Evolutionary conservation across 2,797 vertebrate genomes (phyloP).

Genomic region (Alfaro cultratus): DNA sequence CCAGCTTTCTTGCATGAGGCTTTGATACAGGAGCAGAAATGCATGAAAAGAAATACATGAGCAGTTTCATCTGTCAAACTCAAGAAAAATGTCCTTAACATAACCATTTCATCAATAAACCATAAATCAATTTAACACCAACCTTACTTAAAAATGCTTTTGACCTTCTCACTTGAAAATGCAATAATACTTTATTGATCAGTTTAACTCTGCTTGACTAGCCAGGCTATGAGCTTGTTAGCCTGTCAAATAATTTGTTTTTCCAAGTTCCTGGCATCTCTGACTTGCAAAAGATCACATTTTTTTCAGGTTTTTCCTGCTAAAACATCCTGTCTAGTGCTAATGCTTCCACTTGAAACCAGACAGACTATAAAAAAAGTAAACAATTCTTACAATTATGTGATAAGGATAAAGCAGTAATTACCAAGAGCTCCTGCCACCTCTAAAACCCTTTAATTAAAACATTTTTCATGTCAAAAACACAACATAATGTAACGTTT

Average conservation of each 20-base stretch:
- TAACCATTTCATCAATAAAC: neutral
- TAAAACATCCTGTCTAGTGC: neutral
- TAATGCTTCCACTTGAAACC: slow-evolving; percentile 10
- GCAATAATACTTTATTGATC: slow-evolving; percentile 1
- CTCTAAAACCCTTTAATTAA: slow-evolving; percentile 17
- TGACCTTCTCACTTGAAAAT: neutral
- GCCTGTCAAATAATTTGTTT: neutral
- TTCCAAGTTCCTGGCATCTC: neutral
- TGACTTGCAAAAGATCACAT: neutral
- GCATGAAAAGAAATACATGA: neutral
- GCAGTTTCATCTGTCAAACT: neutral
- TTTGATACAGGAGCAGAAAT: neutral
- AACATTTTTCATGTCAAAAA: slow-evolving; percentile 6
- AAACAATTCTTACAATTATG: slow-evolving; percentile 12
- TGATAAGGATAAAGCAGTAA: slow-evolving; percentile 1
- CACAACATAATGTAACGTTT: neutral
- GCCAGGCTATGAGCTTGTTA: slow-evolving; percentile 3
- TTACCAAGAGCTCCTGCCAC: slow-evolving; percentile 10
- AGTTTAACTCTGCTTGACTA: slow-evolving; percentile 3
- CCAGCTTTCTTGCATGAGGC: neutral
- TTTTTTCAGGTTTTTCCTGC: neutral
- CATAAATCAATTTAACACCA: slow-evolving; percentile 11
- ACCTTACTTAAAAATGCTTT: neutral
- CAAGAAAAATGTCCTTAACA: slow-evolving; percentile 4
- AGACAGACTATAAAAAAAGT: neutral